Base-by-base conservation (phyloP, 2,797 vertebrate species). In the Hapalemur alaotrensis region DNA sequence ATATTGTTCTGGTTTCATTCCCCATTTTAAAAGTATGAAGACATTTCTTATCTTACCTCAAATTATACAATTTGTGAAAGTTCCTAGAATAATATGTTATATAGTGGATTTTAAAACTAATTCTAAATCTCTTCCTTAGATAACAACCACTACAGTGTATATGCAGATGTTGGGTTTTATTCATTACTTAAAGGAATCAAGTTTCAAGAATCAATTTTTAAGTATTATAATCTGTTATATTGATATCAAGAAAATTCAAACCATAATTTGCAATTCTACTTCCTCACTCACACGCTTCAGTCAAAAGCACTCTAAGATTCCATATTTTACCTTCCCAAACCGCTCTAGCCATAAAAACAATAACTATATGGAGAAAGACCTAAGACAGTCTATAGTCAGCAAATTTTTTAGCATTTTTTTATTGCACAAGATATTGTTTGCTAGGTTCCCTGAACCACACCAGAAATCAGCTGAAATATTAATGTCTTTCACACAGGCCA, bases 201-300 rank as follows among this genome's bases (percentile, higher is more conserved):
- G 32, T 41, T 48, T 90, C 12, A 92, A 94, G 30, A 92, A 52
- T 54, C 35, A 92, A 54, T 14, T 80, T 92, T 59, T 15, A 94
- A 85, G 41, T 82, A 84, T 80, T 75, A 80, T 18, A 70, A 73
- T 65, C 15, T 84, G 32, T 70, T 81, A 90, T 20, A 94, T 7
- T 82, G 65, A 84, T 15, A 96, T 70, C 35, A 93, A 73, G 28
- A n/a, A 92, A 86, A 73, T 91, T n/a, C 91, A 48, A 94, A 91
- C 35, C 38, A 35, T 89, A 92, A 88, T 72, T 94, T 70, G 9
- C 15, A 95, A 95, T 48, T 92, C 23, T 72, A 28, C 3, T 82
- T 91, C 72, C 30, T 73, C 54, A 41, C 28, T 89, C n/a, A 88
- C 4, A 75, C 8, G 11, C 73, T 72, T 48, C 73, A 35, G 6